Evolutionary conservation across 2,888 invertebrate species (phyloP), one percentile per base, ranked within the genome.

Genomic region (Cosmopolites sordidus): DNA sequence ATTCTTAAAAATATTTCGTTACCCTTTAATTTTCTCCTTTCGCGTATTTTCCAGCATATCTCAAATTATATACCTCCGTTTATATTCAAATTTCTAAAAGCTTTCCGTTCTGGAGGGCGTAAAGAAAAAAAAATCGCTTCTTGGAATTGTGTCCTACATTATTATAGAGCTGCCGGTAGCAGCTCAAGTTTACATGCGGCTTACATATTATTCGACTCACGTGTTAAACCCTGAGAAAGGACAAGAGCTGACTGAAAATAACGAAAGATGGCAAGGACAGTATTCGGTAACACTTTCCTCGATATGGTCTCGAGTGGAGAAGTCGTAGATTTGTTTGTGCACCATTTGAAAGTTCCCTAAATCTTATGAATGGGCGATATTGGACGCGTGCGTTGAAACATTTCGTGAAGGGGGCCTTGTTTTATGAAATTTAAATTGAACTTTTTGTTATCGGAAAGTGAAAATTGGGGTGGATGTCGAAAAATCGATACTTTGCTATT

Each of bases 141-240:
- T 43, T 49, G n/a, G 43, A 49, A 8, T 22, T 8, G 22, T 22
- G 3, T n/a, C 17, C 16, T 30, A 40, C 30, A 41, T 48, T 40
- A 48, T 48, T 41, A 48, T 48, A 48, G 41, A 41, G 41, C 38
- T 30, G 17, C 41, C 48, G 43, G 30, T 43, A 37, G 48, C 43
- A 37, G 42, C 18, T 37, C 22, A 49, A 49, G 48, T 49, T 49
- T 49, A 43, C 43, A 49, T 48, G 30, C 18, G 27, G 39, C 48
- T 15, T 42, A 49, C 43, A 43, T 43, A 49, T 49, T 49, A 49
- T 49, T 49, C 48, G 33, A 17, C 48, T 49, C 48, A 49, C 48
- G 48, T 37, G 48, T 43, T 22, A 16, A 18, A 37, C 43, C 37
- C 22, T 42, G 22, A 49, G 37, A 43, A 22, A 43, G 42, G 37